Conservation (phyloP, 2,888 invertebrate species). For the Apodemia mormo region DNA sequence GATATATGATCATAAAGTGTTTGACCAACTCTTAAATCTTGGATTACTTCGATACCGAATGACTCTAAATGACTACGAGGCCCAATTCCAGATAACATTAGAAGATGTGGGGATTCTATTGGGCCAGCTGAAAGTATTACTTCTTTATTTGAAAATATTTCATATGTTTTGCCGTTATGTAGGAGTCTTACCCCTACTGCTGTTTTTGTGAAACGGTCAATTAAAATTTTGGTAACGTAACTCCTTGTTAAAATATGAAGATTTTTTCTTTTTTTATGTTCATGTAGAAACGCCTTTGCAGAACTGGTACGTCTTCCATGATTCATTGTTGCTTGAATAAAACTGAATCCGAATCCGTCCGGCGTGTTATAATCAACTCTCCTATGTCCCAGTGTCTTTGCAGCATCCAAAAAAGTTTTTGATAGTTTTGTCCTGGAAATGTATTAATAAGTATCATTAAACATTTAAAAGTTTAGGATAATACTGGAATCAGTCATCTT, state of each 20-base stretch:
- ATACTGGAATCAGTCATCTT: no score
- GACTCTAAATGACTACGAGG: slow-evolving; percentile 82
- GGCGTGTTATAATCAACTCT: slow-evolving; percentile 87
- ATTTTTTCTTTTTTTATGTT: slow-evolving; percentile 77
- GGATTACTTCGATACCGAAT: slow-evolving; percentile 81
- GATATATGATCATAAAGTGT: slow-evolving; percentile 86
- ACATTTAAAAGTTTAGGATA: neutral
- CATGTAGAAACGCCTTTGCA: slow-evolving; percentile 82
- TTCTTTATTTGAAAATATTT: slow-evolving; percentile 73
- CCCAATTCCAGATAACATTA: slow-evolving; percentile 85
- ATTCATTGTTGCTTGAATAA: slow-evolving; percentile 69
- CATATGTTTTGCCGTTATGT: slow-evolving; percentile 67
- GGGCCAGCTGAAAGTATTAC: slow-evolving; percentile 86
- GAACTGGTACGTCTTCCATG: slow-evolving; percentile 78
- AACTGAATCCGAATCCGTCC: slow-evolving; percentile 81
- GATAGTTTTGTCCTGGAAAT: slow-evolving; percentile 77
- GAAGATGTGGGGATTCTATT: slow-evolving; percentile 89
- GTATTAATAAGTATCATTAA: slow-evolving; percentile 16
- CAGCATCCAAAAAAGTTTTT: slow-evolving; percentile 84
- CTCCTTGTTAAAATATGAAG: slow-evolving; percentile 80
- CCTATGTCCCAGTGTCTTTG: slow-evolving; percentile 83
- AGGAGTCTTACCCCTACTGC: slow-evolving; percentile 63
- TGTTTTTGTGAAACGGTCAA: slow-evolving; percentile 77
- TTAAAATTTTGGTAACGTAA: slow-evolving; percentile 80
- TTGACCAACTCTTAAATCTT: slow-evolving; percentile 85